Base-by-base conservation (phyloP, 2,888 invertebrate genomes). In the Cyclophora punctaria region DNA sequence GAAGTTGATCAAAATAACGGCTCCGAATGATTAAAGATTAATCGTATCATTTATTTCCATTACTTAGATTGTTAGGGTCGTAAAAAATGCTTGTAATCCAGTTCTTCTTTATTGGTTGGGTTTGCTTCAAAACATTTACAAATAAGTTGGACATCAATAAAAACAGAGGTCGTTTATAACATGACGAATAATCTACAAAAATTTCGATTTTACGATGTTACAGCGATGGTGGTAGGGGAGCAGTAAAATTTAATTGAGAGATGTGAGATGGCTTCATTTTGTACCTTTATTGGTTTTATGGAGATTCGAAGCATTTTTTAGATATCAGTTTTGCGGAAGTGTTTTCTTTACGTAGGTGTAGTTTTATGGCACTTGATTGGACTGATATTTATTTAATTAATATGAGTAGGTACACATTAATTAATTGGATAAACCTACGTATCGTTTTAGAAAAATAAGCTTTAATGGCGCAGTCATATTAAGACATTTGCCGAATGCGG, bases 91-190 rank as follows among this genome's bases (percentile, higher is more conserved):
- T 64, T 67, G 60, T 62, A 59, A 54, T 59, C 57, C 51, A 56
- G 47, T 57, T 55, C 47, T 52, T 50, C 54, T 71, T 71, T 69
- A 70, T 70, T 67, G 64, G 63, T 57, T 52, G 63, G 58, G 46
- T 54, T 56, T 52, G 57, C 55, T 52, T 64, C 62, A 60, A 68
- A 74, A 72, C 69, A 71, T 77, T 74, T 72, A 80, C 73, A 73
- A 76, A 75, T 73, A 75, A 68, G 70, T 67, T 67, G 56, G 64
- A 64, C 67, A 69, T 63, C 66, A 69, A 76, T 78, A 78, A 77
- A 79, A 77, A 64, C 71, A 59, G 71, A 68, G 63, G 66, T 62
- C 58, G 69, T 76, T 79, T 74, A 79, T 69, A 69, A 76, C 73
- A 68, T 76, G 65, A 72, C 75, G 63, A 64, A 71, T 68, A 70